Evolutionary conservation across 2,797 vertebrate genomes (phyloP), one percentile per base, ranked within the genome.

Genomic region (Decapterus maruadsi): DNA sequence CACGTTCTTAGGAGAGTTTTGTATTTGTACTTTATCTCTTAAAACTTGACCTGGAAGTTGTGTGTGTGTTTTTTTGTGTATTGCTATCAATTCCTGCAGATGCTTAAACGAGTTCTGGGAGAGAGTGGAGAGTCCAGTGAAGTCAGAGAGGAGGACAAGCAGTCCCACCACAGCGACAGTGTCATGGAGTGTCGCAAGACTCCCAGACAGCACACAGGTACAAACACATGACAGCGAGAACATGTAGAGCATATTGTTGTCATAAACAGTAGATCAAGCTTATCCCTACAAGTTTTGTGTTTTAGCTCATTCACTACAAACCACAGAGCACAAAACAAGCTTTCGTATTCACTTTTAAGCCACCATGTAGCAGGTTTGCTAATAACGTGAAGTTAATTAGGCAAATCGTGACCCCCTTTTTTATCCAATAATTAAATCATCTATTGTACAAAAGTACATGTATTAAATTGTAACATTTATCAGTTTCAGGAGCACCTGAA

Each of bases 121-220:
- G 93, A 95, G 75, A 90, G 73, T 1, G 87, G 53, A 12, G 89
- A 94, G 79, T 89, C 86, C 2, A 80, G 84, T 45, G 94, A 95
- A 46, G 53, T 82, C 54, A 72, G 69, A 68, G 95, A 95, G 2
- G 96, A 96, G 36, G 97, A 97, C 80, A 92, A 77, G n/a, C 90
- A 94, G 38, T 97, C 96, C 22, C 96, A 96, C 53, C 95, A 96
- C 92, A 97, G 96, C 26, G 96, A 97, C 90, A 94, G 96, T 42
- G 7, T 95, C 91, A 94, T 95, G 93, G 96, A 97, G 81, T 92
- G 87, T 68, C 78, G 80, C 64, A 81, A 46, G 50, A 90, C 90
- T 72, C 90, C 89, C 69, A 89, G 68, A 51, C 81, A 83, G 8
- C 63, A 56, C 26, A 38, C 58, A 5, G 85, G 88, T 87, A 73